phyloP scores from a whole-genome alignment of 2,888 invertebrate genomes.

The Timema podura region DNA sequence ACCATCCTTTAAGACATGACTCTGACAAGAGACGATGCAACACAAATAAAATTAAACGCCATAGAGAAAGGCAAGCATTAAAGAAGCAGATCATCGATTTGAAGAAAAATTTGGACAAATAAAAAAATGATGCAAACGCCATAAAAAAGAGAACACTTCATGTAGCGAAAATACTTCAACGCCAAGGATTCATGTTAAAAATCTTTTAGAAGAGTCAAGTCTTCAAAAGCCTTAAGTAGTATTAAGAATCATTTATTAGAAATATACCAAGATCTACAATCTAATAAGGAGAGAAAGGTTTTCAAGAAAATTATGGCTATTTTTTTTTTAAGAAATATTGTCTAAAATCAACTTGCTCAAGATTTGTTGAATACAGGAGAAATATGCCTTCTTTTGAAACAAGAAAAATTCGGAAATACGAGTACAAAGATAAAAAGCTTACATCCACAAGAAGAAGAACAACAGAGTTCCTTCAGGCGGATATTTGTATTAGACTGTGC shows the following conservation, averaged over 20 bases:
- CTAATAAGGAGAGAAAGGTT: constrained; percentile 8
- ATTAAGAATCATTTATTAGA: constrained; percentile 6
- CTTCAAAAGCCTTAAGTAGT: constrained; percentile 5
- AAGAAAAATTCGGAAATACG: constrained; percentile 11
- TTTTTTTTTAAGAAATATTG: neutral
- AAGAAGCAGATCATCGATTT: constrained; percentile 10
- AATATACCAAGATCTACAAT: constrained; percentile 6
- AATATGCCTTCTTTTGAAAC: constrained; percentile 10
- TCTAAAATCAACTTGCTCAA: constrained; percentile 9
- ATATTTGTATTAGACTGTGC: constrained; percentile 9
- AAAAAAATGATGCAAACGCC: constrained; percentile 1
- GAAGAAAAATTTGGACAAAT: constrained; percentile 11
- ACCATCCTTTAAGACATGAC: neutral
- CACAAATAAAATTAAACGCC: constrained; percentile 10
- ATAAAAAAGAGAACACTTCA: neutral
- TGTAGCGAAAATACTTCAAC: neutral
- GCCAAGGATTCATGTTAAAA: neutral
- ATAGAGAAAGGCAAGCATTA: constrained; percentile 9
- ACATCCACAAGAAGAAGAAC: neutral
- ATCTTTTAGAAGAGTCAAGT: constrained; percentile 4
- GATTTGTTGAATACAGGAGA: neutral
- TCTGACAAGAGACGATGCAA: neutral
- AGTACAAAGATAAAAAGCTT: constrained; percentile 12
- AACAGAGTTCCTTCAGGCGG: constrained; percentile 7
- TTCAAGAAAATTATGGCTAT: constrained; percentile 15